These are phyloP conservation scores for Bettongia penicillata DNA, from an alignment of 2,113 vertebrate species.

Conservation along the genomic window DNA sequence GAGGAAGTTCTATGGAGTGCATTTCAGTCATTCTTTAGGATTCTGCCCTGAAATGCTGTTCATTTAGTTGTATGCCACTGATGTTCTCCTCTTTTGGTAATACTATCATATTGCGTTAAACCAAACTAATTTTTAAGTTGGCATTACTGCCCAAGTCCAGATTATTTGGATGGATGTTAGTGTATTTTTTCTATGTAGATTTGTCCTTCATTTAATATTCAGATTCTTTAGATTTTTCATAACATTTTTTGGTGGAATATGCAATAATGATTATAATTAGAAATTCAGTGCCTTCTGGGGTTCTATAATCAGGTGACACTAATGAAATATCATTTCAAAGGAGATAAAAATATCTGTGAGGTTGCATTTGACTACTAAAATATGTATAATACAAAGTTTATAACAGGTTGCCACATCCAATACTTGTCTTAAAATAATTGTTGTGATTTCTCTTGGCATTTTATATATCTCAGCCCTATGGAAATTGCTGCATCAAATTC, in stretches of 20 bases:
- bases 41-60: background rate
- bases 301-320: too few relatives aligned
- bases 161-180: background rate
- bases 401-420: background rate
- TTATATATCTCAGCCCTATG: background rate
- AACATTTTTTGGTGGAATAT: background rate
- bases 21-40: background rate
- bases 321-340: background rate
- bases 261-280: background rate
- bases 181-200: constrained; percentile 22
- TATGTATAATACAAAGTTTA: background rate
- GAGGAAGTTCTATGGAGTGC: background rate
- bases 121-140: background rate
- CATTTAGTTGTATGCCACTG: background rate
- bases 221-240: background rate
- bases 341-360: background rate
- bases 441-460: background rate
- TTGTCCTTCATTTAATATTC: background rate
- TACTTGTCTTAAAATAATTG: background rate
- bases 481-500: background rate
- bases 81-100: background rate
- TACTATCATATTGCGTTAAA: background rate
- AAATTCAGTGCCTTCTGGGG: background rate
- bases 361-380: background rate
- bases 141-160: constrained; percentile 18